Percentiles rank a stretch among this genome's conserved stretches.
phyloP scores from a whole-genome alignment of 2,888 invertebrate species.

The Zygaena filipendulae region DNA sequence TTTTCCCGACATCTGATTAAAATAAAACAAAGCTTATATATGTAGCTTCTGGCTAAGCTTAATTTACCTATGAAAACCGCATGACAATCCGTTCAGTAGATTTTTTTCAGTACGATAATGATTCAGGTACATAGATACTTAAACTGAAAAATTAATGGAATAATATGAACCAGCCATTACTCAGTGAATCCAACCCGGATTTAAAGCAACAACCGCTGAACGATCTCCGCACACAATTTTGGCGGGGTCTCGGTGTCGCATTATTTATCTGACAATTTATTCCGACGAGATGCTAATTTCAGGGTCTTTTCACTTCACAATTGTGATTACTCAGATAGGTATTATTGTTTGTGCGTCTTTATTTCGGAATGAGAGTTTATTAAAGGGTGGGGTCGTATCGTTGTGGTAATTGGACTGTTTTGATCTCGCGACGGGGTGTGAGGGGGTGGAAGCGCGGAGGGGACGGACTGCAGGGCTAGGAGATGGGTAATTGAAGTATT shows the following conservation, averaged over 20 bases:
- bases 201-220: constrained; percentile 7
- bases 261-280: constrained; percentile 56
- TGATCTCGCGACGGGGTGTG: constrained; percentile 33
- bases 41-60: too few species aligned
- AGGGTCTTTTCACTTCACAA: constrained; percentile 44
- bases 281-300: constrained; percentile 60
- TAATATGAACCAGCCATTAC: too few species aligned
- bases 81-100: too few species aligned
- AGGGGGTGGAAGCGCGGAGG: constrained; percentile 18
- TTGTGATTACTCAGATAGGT: constrained; percentile 59
- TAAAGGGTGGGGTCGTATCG: constrained; percentile 47
- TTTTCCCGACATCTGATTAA: too few species aligned
- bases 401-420: constrained; percentile 59
- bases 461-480: too few species aligned
- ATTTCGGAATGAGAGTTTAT: constrained; percentile 51
- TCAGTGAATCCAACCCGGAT: too few species aligned
- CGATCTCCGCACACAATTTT: constrained; percentile 27
- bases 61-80: too few species aligned
- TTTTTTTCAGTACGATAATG: too few species aligned
- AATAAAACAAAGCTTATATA: too few species aligned
- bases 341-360: constrained; percentile 41
- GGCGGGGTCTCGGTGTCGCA: constrained; percentile 37
- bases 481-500: constrained; percentile 56
- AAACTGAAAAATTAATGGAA: too few species aligned
- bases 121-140: too few species aligned